Evolutionary conservation across 2,888 invertebrate species (phyloP), one percentile per base, ranked within the genome.

Genomic region (Platynereis dumerilii): DNA sequence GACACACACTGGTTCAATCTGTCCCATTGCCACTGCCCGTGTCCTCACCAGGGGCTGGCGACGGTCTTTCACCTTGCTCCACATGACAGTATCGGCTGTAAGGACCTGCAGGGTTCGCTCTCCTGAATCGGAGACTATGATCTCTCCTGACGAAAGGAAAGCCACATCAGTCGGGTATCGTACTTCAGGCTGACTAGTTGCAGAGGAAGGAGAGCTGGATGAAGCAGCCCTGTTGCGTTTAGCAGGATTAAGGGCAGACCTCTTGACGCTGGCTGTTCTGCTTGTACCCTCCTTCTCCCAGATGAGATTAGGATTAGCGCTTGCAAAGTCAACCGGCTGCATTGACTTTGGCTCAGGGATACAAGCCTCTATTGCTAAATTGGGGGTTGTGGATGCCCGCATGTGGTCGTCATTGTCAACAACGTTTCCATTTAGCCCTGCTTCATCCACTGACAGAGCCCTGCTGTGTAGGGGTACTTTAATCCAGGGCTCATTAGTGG

Each of bases 41-140:
- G 52, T 28, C n/a, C 54, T 61, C 54, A 61, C 61, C 29, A 61
- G 42, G 2, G 61, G 61, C 44, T 61, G 61, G 20, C 34, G 27
- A 28, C 61, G 54, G 39, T 61, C 61, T 39, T 42, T 54, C 54
- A 61, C 61, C 34, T 61, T 61, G 22, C 61, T 61, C 61, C 61
- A 61, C 61, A 61, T 61, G 39, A 61, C 52, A 2, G 61, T 54
- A 29, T 61, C 61, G n/a, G 61, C 52, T 53, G 53, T 61, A 20
- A 61, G 61, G 17, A 61, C 29, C 42, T 61, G 61, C 42, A 61
- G 44, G 24, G 20, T 54, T 17, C 61, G 34, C 29, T 61, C 61
- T 22, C 34, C 42, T 5, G 53, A 39, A 29, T 61, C 61, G 2
- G 61, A 53, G 17, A 61, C 61, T 15, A 61, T 54, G 2, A 61